Base-by-base conservation (phyloP, 1,140 invertebrate genomes). In the Sminthurides bifidus region DNA sequence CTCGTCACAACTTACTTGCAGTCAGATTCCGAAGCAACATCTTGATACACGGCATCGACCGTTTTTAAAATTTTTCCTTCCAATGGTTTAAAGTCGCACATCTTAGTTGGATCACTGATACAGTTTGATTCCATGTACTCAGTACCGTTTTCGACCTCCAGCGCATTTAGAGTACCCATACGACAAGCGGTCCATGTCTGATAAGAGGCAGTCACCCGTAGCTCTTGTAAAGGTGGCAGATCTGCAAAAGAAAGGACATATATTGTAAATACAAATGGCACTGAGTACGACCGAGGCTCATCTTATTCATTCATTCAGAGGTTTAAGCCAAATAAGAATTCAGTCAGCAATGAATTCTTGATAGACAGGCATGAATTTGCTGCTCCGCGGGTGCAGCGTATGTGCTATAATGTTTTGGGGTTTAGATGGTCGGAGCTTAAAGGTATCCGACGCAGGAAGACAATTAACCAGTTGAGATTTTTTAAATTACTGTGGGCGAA, bases 41-140 rank as follows among this genome's bases (percentile, higher is more conserved):
- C 87, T 73, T 90, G 85, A 67, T 88, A 92, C 5, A 93, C 89
- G 2, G 87, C 88, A 66, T 94, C 90, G 2, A 93, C 90, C 0
- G 91, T 93, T 72, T 94, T 93, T 29, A 93, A 72, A 61, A 93
- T 92, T 54, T 85, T 79, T 0, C 87, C 87, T 27, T 77, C 79
- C 62, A 92, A 75, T 65, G 88, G 87, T 68, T 90, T 88, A 73
- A 93, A 93, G 68, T 93, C 88, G 72, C 91, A 94, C 38, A 93
- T 73, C 71, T 89, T 89, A 15, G 85, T 84, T 2, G 87, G 87
- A 68, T 90, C 86, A 61, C 37, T 58, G 45, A 63, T 56, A 38
- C 88, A 92, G 70, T 91, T 87, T 68, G 89, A 89, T 68, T 92
- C 87, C 68, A 91, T 77, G 70, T 91, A 92, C 66, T 92, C 87